These are phyloP conservation scores for Penaeus vannamei DNA, from an alignment of 1,140 invertebrate genomes.

Conservation along the genomic window DNA sequence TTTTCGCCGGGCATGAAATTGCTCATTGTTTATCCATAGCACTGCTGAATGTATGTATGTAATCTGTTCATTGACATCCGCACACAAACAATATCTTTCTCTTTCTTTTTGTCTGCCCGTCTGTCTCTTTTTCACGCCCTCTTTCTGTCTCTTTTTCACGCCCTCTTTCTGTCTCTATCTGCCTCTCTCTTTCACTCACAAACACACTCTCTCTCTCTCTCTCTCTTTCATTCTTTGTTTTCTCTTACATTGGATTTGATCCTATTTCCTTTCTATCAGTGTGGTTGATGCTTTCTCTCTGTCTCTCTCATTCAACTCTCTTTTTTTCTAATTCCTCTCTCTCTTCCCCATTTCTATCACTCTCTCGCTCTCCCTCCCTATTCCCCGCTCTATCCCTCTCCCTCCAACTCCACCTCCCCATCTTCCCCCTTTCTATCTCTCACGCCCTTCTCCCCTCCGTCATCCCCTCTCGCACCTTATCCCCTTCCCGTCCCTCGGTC, in stretches of 20 bases:
- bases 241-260: too few species aligned
- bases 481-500: neutral
- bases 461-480: neutral
- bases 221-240: too few species aligned
- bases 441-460: neutral
- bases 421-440: conserved; percentile 2
- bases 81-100: neutral
- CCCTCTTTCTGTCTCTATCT: neutral
- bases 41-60: too few species aligned
- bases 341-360: neutral
- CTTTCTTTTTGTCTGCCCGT: neutral
- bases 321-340: neutral
- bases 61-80: neutral
- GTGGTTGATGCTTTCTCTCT: too few species aligned
- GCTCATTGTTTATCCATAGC: too few species aligned
- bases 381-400: neutral
- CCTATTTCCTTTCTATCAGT: too few species aligned
- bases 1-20: too few species aligned
- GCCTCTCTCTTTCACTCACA: too few species aligned
- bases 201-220: neutral
- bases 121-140: neutral
- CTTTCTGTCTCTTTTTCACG: neutral
- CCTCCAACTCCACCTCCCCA: neutral
- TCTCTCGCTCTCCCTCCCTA: neutral
- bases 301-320: too few species aligned